A percentile compares a stretch with the other conserved stretches of the same genome.
These are phyloP conservation scores for Onychostoma macrolepis DNA, from an alignment of 2,113 vertebrate species.

Conservation along the genomic window DNA sequence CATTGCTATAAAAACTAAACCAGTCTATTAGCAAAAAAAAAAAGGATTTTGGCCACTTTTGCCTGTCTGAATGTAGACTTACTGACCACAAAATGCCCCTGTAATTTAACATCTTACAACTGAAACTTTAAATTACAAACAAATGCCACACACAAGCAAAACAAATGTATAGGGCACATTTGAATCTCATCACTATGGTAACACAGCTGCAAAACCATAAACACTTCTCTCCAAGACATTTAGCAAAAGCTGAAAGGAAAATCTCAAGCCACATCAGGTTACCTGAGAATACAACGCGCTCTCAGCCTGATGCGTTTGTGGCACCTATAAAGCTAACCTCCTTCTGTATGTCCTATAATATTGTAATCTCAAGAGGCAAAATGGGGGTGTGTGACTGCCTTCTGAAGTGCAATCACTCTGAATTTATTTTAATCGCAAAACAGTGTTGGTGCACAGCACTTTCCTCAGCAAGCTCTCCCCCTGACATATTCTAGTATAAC, in stretches of 20 bases:
- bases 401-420: neutral
- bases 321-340: neutral
- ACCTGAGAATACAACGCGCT: neutral
- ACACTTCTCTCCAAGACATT: neutral
- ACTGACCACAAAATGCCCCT: neutral
- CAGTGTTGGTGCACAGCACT: neutral
- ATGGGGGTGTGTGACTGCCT: neutral
- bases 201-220: constrained; percentile 22
- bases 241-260: neutral
- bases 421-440: constrained; percentile 2
- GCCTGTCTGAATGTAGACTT: neutral
- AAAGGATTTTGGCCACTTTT: neutral
- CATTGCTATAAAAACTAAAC: neutral
- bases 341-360: neutral
- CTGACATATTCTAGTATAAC: neutral
- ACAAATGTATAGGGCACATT: constrained; percentile 14
- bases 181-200: neutral
- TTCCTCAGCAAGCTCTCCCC: neutral
- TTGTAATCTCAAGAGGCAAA: neutral
- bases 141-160: neutral
- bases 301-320: neutral
- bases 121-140: neutral
- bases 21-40: neutral
- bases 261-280: neutral
- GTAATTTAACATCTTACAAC: neutral